phyloP scores from a whole-genome alignment of 2,797 vertebrate species.

The Diplodus puntazzo region DNA sequence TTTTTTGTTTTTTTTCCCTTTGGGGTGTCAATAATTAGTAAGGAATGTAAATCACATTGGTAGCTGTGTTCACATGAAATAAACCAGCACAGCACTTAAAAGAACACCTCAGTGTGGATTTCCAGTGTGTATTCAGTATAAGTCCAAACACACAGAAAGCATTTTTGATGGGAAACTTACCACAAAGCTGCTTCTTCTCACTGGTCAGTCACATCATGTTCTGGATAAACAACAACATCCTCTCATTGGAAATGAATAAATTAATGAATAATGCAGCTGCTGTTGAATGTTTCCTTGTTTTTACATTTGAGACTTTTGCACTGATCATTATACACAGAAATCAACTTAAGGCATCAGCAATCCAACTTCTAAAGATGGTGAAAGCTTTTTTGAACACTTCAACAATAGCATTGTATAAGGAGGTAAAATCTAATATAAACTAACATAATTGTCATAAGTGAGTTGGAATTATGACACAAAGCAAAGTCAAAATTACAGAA shows the following conservation, averaged over 20 bases:
- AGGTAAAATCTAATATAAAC: too few species aligned
- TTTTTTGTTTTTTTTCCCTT: slow-evolving; percentile 34
- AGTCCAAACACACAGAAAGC: background rate
- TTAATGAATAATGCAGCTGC: background rate
- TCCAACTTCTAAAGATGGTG: too few species aligned
- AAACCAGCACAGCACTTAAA: slow-evolving; percentile 10
- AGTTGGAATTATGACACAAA: too few species aligned
- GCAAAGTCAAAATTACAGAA: too few species aligned
- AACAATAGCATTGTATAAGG: too few species aligned
- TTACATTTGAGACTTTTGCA: background rate
- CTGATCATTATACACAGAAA: background rate
- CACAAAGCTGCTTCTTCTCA: background rate
- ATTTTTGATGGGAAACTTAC: background rate
- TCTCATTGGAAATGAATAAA: background rate
- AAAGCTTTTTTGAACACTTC: too few species aligned
- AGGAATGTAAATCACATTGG: background rate
- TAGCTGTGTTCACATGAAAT: slow-evolving; percentile 5
- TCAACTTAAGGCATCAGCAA: background rate
- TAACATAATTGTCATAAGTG: too few species aligned
- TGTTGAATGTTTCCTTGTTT: background rate
- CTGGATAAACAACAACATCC: background rate
- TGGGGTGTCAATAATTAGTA: slow-evolving; percentile 6
- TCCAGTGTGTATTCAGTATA: background rate
- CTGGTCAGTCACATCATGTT: background rate
- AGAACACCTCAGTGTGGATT: background rate